phyloP scores from a whole-genome alignment of 2,113 vertebrate species.

The Morone chrysops region DNA sequence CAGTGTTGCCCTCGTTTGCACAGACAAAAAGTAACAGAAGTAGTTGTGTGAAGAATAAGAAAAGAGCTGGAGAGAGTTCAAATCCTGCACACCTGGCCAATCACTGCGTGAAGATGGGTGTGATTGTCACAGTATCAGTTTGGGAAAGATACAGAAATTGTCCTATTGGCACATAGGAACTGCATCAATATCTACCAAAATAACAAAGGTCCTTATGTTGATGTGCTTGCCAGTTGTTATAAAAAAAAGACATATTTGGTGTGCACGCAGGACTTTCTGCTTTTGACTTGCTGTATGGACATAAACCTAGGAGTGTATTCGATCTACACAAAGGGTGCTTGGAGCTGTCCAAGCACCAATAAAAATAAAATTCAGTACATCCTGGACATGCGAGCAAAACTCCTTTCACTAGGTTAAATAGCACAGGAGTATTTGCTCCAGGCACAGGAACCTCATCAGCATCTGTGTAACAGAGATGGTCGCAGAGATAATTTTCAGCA shows the following conservation, averaged over 20 bases:
- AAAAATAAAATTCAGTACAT: constrained; percentile 36
- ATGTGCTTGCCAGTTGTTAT: not conserved
- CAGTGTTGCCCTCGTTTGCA: not conserved
- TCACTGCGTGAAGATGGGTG: not conserved
- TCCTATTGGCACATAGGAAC: not conserved
- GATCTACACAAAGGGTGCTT: constrained; percentile 15
- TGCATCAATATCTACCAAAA: not conserved
- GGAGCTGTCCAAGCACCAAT: not conserved
- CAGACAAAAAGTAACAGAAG: not conserved
- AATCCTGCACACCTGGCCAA: not conserved
- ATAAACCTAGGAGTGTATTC: not conserved
- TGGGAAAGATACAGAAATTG: not conserved
- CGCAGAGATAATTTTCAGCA: constrained; percentile 27
- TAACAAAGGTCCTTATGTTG: not conserved
- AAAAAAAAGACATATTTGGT: not conserved
- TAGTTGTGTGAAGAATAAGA: not conserved
- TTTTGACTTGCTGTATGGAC: not conserved
- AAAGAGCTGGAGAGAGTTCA: not conserved
- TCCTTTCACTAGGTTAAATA: constrained; percentile 33
- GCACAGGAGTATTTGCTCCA: constrained; percentile 7
- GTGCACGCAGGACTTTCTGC: not conserved
- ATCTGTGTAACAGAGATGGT: constrained; percentile 23
- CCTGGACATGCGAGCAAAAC: constrained; percentile 11
- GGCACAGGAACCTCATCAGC: constrained; percentile 22
- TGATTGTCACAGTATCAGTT: not conserved